Percentiles rank a stretch among this genome's conserved stretches.
These are phyloP conservation scores for Aphelocoma californica DNA, from an alignment of 2,797 vertebrate species.

Conservation along the genomic window DNA sequence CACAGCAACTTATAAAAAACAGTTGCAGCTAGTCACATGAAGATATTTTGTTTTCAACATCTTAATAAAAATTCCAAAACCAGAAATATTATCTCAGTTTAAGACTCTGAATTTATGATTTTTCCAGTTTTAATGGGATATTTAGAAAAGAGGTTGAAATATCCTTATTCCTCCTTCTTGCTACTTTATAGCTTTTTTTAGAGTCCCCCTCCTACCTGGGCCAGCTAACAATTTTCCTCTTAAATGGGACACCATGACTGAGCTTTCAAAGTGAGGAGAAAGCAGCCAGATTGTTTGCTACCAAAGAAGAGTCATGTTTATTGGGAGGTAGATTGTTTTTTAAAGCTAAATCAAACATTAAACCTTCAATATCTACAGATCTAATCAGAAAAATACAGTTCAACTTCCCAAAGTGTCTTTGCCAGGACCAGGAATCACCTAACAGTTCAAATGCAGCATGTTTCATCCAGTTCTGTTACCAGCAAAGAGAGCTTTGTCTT, in stretches of 20 bases:
- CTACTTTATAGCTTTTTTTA: accelerated
- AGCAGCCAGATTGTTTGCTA: background rate
- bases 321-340: background rate
- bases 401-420: background rate
- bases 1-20: background rate
- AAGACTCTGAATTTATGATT: background rate
- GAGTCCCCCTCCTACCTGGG: accelerated
- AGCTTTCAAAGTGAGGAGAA: background rate
- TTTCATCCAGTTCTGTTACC: background rate
- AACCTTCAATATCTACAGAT: background rate
- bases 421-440: background rate
- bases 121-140: background rate
- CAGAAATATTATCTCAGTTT: background rate
- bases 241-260: background rate
- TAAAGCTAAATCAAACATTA: background rate
- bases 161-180: background rate
- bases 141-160: background rate
- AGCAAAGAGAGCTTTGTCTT: background rate
- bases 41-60: background rate
- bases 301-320: background rate
- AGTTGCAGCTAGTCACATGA: background rate
- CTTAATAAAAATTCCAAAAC: background rate
- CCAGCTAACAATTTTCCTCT: background rate
- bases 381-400: background rate
- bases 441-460: background rate